Evolutionary conservation across 2,888 invertebrate genomes (phyloP), one percentile per base, ranked within the genome.

Genomic region (Latrodectus elegans): DNA sequence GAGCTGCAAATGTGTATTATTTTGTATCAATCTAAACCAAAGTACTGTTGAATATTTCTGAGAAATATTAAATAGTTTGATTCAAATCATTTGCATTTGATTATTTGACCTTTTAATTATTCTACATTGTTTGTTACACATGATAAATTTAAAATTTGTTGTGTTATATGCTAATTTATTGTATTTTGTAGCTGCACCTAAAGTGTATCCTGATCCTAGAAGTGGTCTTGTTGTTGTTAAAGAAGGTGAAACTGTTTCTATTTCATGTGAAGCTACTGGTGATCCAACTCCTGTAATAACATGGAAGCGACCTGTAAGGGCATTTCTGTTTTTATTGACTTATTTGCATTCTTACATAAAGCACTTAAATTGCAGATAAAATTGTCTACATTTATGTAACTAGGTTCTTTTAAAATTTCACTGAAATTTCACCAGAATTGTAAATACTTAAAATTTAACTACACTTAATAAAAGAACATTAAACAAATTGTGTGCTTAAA

Each of bases 181-280:
- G 22, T 67, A 55, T 17, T 8, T 26, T 75, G 17, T 26, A 88
- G 88, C 88, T 79, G 88, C 88, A 6, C 88, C 88, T 38, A 88
- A 84, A 71, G 82, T 88, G 10, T 78, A 80, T 53, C 79, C 88
- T 14, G 76, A 88, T 10, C 88, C 88, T 10, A 79, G 67, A 60
- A 84, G 78, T 84, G 88, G 88, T 22, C 75, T 84, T 15, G n/a
- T 88, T 10, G 80, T 84, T 14, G 88, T 88, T 12, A 88, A 84
- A 38, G 88, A 88, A 76, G 84, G 88, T 3, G 88, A 88, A 49
- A 64, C 64, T 0, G 84, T 88, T 60, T 71, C 74, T 11, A 84
- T 88, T 71, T 74, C 76, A 55, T 88, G 88, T 68, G 88, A 88
- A 76, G 88, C 88, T 22, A 72, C 79, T 64, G 88, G 88, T 8